Evolutionary conservation across 2,113 vertebrate species (phyloP).

Genomic region (Perca schrenkii): DNA sequence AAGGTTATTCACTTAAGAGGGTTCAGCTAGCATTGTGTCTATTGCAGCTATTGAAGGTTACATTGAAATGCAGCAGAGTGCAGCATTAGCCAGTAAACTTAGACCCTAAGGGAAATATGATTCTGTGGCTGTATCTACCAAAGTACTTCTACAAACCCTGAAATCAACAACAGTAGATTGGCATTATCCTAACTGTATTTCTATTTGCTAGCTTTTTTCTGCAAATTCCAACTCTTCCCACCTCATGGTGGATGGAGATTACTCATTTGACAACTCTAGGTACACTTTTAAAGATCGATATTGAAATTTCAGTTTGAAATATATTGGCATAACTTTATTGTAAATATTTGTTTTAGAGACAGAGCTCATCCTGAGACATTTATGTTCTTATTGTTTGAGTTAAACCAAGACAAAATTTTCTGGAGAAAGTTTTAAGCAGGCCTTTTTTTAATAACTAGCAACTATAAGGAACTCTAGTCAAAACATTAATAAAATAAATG

Average conservation of each 20-base stretch:
- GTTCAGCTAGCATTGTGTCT: not conserved
- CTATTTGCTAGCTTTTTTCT: not conserved
- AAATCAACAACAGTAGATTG: not conserved
- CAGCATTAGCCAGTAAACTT: not conserved
- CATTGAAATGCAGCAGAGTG: not conserved
- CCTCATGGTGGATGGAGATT: not conserved
- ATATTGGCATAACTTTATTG: no score
- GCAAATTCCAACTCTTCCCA: not conserved
- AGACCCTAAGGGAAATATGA: not conserved
- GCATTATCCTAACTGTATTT: not conserved
- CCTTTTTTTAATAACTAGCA: no score
- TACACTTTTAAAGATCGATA: no score
- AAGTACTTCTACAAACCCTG: not conserved
- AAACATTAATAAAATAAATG: not conserved
- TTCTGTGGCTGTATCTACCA: not conserved
- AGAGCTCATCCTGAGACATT: no score
- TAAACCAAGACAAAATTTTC: not conserved
- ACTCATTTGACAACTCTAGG: not conserved
- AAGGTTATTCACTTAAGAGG: constrained; percentile 5
- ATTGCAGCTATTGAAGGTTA: not conserved
- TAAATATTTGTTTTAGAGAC: not conserved
- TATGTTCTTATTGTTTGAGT: not conserved
- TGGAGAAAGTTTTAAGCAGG: no score
- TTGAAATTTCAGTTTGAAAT: no score
- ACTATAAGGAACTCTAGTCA: not conserved